Evolutionary conservation across 2,888 invertebrate species (phyloP), one percentile per base, ranked within the genome.

Genomic region (Ypsolopha sequella): DNA sequence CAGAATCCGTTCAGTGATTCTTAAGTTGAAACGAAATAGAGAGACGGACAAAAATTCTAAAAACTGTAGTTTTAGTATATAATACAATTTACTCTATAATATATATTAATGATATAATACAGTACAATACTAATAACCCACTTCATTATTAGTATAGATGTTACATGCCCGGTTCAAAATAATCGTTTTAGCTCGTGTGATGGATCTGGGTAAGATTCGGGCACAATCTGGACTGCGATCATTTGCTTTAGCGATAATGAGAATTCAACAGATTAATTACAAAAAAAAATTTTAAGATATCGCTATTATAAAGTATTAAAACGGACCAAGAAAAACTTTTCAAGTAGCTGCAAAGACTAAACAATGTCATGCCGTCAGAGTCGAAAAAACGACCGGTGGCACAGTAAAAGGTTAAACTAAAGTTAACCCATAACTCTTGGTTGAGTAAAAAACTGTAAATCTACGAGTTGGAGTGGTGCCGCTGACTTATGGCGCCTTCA

Each of bases 401-500:
- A 39, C 39, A 6, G 41, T 39, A 48, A 48, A 48, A 48, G 48
- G 39, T 48, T 41, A 48, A 48, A 41, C 48, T 49, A 43, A 51
- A 51, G 58, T 57, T 53, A 57, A 60, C 52, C 61, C 60, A 61
- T 69, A 69, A 71, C 63, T 70, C 65, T 66, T 58, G 55, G 64
- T 59, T 65, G 64, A 66, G 69, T 64, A 66, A 74, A 73, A 75
- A 71, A 69, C 66, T 60, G 56, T 65, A 63, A 63, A 62, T 66
- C 65, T 61, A 60, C 60, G 58, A 53, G 54, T 51, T 50, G 58
- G 57, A 53, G 60, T 60, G 45, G 48, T 44, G 41, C 57, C 64
- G 58, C 64, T 71, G 72, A 74, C 67, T 73, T 73, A 69, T 67
- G 64, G 64, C 63, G 58, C 48, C 48, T 33, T 48, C 48, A 39